Percentiles rank a stretch among this genome's conserved stretches.
phyloP scores from a whole-genome alignment of 30 jellyfish, hydroid and myxozoan species.

The Mastigias papua region DNA sequence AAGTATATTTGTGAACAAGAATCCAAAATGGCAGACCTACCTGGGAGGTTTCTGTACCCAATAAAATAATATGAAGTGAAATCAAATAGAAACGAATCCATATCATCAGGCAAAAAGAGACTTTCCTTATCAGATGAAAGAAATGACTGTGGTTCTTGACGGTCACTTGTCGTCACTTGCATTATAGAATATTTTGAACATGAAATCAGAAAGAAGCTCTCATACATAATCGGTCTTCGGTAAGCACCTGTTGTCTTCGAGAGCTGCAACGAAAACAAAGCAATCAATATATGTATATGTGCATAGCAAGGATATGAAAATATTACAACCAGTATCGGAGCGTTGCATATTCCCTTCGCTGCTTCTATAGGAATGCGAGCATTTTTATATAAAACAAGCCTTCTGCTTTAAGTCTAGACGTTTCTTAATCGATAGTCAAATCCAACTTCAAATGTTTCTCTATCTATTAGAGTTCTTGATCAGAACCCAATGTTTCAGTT shows the following conservation, averaged over 20 bases:
- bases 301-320: not conserved
- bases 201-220: constrained; percentile 82
- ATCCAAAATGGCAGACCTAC: constrained; percentile 39
- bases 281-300: not conserved
- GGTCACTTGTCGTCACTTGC: constrained; percentile 88
- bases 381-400: too few relatives aligned
- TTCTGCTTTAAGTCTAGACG: too few relatives aligned
- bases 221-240: constrained; percentile 86
- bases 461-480: too few relatives aligned
- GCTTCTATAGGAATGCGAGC: too few relatives aligned
- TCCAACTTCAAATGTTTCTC: too few relatives aligned
- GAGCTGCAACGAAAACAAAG: not conserved
- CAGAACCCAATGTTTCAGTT: too few relatives aligned
- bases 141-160: constrained; percentile 78
- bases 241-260: constrained; percentile 22
- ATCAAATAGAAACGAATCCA: constrained; percentile 89
- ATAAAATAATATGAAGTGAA: constrained; percentile 88
- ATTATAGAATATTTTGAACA: constrained; percentile 79
- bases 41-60: constrained; percentile 72
- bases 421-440: too few relatives aligned
- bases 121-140: constrained; percentile 88
- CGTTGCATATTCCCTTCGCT: too few relatives aligned
- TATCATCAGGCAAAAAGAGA: constrained; percentile 88
- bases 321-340: not conserved
- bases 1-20: not conserved